A percentile compares a stretch with the other conserved stretches of the same genome.
These are phyloP conservation scores for Galeopsomyia nigrocyanea DNA, from an alignment of 2,888 invertebrate species.

Conservation along the genomic window DNA sequence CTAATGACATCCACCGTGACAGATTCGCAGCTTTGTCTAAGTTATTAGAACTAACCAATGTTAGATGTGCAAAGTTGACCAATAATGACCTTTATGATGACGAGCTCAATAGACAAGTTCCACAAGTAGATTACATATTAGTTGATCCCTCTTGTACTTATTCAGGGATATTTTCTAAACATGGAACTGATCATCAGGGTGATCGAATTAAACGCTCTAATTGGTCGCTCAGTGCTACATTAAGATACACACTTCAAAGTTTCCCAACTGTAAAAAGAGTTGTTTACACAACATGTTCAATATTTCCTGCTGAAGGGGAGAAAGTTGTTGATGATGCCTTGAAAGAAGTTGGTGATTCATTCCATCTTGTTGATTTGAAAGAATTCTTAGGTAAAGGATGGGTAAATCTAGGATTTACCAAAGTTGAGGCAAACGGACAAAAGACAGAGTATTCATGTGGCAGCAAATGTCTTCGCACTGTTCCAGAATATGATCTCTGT, in stretches of 20 bases:
- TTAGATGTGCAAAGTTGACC: conserved; percentile 77
- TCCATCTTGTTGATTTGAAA: conserved; percentile 76
- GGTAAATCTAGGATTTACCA: conserved; percentile 77
- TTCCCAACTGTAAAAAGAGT: conserved; percentile 89
- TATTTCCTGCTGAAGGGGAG: conserved; percentile 93
- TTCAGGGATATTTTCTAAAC: conserved; percentile 68
- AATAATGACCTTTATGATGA: conserved; percentile 80
- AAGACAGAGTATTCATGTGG: conserved; percentile 76
- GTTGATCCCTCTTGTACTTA: conserved; percentile 98
- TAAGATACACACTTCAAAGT: conserved; percentile 85
- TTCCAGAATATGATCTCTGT: conserved; percentile 82
- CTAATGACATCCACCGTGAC: conserved; percentile 81
- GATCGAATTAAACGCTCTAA: neutral
- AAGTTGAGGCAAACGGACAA: too few relatives aligned
- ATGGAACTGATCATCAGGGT: neutral
- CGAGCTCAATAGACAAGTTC: conserved; percentile 81
- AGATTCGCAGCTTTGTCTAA: conserved; percentile 78
- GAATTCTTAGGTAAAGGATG: conserved; percentile 76
- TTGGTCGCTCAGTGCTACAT: conserved; percentile 71
- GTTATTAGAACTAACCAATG: conserved; percentile 76
- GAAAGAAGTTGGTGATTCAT: conserved; percentile 67
- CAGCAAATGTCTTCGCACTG: conserved; percentile 82
- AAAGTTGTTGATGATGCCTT: conserved; percentile 82
- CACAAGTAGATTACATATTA: conserved; percentile 82
- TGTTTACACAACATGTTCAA: conserved; percentile 97